Evolutionary conservation across 2,113 vertebrate genomes (phyloP), one percentile per base, ranked within the genome.

Genomic region (Mus pahari): DNA sequence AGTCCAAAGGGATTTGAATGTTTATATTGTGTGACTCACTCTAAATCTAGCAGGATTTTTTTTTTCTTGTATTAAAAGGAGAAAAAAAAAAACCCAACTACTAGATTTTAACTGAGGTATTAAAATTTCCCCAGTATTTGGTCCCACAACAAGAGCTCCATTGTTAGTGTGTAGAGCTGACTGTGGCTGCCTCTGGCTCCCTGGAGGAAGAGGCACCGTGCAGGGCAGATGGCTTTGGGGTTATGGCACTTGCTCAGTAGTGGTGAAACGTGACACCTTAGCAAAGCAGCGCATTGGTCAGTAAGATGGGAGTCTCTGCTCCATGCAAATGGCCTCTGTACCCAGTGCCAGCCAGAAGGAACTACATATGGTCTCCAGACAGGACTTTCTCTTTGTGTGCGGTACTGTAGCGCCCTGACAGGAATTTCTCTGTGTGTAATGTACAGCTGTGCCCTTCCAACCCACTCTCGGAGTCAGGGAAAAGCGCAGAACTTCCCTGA

Each of bases 21-120:
- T 97, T 97, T 97, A 97, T 97, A 92, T 39, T 95, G 77, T 93
- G 87, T 97, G 95, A 97, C 93, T 94, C 95, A 97, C 64, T 62
- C 89, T 62, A 77, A 70, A 95, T 96, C 95, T 73, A 95, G 87
- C 87, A 90, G 83, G 33, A 96, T 70, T 97, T 96, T 95, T 95
- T 95, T 74, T 88, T 95, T 92, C 89, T 96, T 86, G 12, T 93
- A 94, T 94, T 94, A 92, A 97, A 95, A 82, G 36, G 48, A 24
- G 19, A 70, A 94, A 95, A 90, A 95, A 55, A 95, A 90, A 95
- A 50, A 13, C 28, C 64, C 87, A 93, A 86, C 81, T 45, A 90
- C 83, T 55, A 96, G 6, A 22, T 97, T 97, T 96, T 97, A 97
- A 96, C 94, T 93, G 92, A 90, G 92, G 86, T 93, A 95, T 96